Percentiles rank a stretch among this genome's conserved stretches.
Evolutionary conservation across 53 echinoderm and acorn worm genomes (phyloP).

Genomic region (Arbacia lixula): DNA sequence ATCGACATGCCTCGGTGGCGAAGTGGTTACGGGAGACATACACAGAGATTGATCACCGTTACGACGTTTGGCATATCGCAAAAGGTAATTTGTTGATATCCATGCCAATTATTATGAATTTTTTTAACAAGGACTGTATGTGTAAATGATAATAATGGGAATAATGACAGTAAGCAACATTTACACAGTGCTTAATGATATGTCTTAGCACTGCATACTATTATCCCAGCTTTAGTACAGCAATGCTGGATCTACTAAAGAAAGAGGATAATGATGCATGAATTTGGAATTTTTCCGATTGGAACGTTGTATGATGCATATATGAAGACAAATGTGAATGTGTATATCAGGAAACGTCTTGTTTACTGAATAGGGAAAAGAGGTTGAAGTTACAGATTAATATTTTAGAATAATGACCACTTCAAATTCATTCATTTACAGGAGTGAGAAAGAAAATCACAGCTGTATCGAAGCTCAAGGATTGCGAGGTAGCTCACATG

Average conservation of each 20-base stretch:
- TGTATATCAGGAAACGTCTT: too few species aligned
- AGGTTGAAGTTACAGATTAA: too few species aligned
- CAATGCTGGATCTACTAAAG: too few species aligned
- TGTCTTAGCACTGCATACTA: too few species aligned
- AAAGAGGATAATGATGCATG: too few species aligned
- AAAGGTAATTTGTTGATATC: constrained; percentile 54
- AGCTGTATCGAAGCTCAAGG: constrained; percentile 15
- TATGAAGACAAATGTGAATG: too few species aligned
- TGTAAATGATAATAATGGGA: not conserved
- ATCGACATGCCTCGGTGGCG: constrained; percentile 53
- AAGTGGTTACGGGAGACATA: constrained; percentile 53
- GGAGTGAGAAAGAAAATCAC: constrained; percentile 19
- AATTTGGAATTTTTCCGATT: too few species aligned
- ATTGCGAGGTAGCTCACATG: not conserved
- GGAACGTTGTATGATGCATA: too few species aligned
- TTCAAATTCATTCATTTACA: not conserved
- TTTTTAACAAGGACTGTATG: not conserved
- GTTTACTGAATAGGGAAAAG: too few species aligned
- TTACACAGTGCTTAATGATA: not conserved
- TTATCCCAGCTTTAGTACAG: too few species aligned
- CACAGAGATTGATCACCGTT: constrained; percentile 50
- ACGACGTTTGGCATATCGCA: constrained; percentile 72
- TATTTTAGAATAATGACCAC: not conserved
- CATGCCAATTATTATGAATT: not conserved
- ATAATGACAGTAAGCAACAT: not conserved